Percentiles rank a stretch among this genome's conserved stretches.
phyloP scores from a whole-genome alignment of 2,797 vertebrate species.

The Channa striata region DNA sequence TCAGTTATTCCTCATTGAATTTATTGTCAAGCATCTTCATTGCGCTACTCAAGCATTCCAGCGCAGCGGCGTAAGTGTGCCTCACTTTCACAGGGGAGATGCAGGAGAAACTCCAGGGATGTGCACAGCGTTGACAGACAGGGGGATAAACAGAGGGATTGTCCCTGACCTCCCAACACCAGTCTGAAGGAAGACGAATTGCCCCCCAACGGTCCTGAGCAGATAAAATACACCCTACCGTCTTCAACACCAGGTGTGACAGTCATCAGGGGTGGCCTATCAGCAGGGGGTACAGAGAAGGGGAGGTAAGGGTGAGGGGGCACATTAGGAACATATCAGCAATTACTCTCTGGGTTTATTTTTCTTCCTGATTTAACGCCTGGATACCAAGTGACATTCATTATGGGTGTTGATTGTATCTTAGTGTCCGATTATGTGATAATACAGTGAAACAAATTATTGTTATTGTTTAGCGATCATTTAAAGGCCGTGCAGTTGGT shows the following conservation, averaged over 20 bases:
- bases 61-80: conserved; percentile 60
- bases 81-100: conserved; percentile 72
- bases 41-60: conserved; percentile 53
- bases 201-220: conserved; percentile 82
- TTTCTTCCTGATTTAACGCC: conserved; percentile 82
- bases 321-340: conserved; percentile 87
- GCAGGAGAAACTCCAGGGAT: conserved; percentile 74
- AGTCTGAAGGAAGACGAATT: conserved; percentile 81
- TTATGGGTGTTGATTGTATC: conserved; percentile 74
- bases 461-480: conserved; percentile 34
- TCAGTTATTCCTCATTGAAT: conserved; percentile 22
- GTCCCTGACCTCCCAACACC: conserved; percentile 83
- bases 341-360: conserved; percentile 85
- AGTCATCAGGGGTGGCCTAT: conserved; percentile 86
- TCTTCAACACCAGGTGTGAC: conserved; percentile 87
- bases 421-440: conserved; percentile 68
- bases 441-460: conserved; percentile 54
- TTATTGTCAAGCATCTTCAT: conserved; percentile 48
- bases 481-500: conserved; percentile 50
- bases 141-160: conserved; percentile 82
- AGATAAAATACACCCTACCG: conserved; percentile 86
- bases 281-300: conserved; percentile 78
- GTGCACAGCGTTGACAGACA: conserved; percentile 81
- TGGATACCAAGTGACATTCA: conserved; percentile 77
- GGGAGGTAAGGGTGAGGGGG: conserved; percentile 81